Evolutionary conservation across 2,797 vertebrate species (phyloP).

Genomic region (Peromyscus nudipes): DNA sequence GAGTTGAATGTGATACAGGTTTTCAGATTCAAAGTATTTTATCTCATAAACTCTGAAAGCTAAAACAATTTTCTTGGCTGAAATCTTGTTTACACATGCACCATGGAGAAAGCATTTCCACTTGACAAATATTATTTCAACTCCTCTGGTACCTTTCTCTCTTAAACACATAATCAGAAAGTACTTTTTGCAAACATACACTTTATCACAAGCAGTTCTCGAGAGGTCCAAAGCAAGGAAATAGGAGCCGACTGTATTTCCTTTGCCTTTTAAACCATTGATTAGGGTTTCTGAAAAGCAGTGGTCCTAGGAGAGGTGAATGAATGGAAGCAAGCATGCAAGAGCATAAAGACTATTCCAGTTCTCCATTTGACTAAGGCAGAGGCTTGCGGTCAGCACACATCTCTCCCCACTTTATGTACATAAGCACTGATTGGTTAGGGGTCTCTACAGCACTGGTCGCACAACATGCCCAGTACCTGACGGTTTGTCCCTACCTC

Average conservation of each 20-base stretch:
- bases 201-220: neutral
- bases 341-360: neutral
- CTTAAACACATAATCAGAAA: slow-evolving; percentile 10
- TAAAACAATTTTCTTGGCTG: neutral
- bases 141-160: neutral
- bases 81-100: neutral
- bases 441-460: neutral
- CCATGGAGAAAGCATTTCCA: neutral
- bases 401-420: too few relatives aligned
- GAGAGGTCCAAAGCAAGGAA: neutral
- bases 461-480: neutral
- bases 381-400: neutral
- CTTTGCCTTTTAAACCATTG: neutral
- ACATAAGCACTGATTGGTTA: neutral
- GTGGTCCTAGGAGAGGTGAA: neutral
- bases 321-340: neutral
- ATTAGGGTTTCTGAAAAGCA: slow-evolving; percentile 11
- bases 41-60: neutral
- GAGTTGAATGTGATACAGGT: neutral
- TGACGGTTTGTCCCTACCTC: neutral
- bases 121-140: neutral
- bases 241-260: neutral
- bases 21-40: slow-evolving; percentile 24
- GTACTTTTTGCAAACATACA: neutral
- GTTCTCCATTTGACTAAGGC: neutral